A percentile compares a stretch with the other conserved stretches of the same genome.
Conservation (phyloP, 2,797 vertebrate species). For the Schizothorax lantsangensis region DNA sequence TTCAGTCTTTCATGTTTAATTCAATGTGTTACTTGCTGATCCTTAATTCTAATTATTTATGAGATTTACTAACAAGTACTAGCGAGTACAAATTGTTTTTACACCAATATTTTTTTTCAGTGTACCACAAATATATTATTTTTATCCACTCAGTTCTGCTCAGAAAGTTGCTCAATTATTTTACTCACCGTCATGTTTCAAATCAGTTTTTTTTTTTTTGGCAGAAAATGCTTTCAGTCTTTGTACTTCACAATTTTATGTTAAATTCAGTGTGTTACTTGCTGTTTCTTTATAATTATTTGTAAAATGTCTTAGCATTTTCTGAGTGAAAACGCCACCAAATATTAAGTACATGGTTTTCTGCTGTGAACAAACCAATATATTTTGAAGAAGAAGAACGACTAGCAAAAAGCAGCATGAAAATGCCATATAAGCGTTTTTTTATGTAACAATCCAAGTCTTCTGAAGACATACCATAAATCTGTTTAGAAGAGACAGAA, state of each 20-base stretch:
- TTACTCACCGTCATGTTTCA: background rate
- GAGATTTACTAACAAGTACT: background rate
- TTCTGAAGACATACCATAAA: background rate
- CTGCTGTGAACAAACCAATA: background rate
- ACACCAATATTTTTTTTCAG: background rate
- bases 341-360: background rate
- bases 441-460: background rate
- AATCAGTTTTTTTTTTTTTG: background rate
- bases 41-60: background rate
- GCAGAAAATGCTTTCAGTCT: background rate
- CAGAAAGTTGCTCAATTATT: background rate
- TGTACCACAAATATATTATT: background rate
- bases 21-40: background rate
- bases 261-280: too few species aligned
- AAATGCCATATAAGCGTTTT: background rate
- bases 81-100: background rate
- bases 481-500: background rate
- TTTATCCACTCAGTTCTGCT: background rate
- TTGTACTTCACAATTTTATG: too few species aligned
- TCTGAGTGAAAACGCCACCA: background rate
- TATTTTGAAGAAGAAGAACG: background rate
- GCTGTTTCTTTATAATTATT: background rate
- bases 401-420: background rate
- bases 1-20: slow-evolving; percentile 3
- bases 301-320: background rate